Base-by-base conservation (phyloP, 2,888 invertebrate genomes). In the Synergus itoensis region DNA sequence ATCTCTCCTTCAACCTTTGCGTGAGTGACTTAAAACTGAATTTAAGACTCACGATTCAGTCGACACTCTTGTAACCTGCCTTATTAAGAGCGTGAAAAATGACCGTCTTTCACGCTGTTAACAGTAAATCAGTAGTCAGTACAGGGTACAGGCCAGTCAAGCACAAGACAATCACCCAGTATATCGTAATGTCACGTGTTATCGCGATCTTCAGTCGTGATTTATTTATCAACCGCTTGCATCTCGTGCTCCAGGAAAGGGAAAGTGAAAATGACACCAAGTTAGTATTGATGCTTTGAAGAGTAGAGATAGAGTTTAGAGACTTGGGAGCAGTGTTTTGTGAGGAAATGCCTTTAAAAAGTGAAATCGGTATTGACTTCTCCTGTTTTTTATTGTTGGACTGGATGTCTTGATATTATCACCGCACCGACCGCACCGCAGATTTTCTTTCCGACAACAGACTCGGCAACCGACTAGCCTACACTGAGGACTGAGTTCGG, bases 401-500 rank as follows among this genome's bases (percentile, higher is more conserved):
- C 9, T 65, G 16, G 65, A 8, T 65, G 43, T 65, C 65, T 18
- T 45, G 5, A 11, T 43, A 18, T 67, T 48, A 69, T 28, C 16
- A 28, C 7, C n/a, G 48, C 36, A 69, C 9, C n/a, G 36, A 28
- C 7, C n/a, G 48, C 36, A 69, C 9, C n/a, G 36, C 28, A 45
- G 8, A 48, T 57, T 69, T 67, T 43, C 21, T 67, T 64, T 65
- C 77, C 77, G 82, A 84, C 84, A 83, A 84, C 86, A 89, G 88
- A 84, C 85, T 87, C 86, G 87, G 88, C 91, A 89, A 89, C 91
- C 92, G 92, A 90, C 92, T 92, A 92, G 92, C 90, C 91, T 92
- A 89, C 92, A 92, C 92, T 92, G 92, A 92, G 91, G 91, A 90
- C 92, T 92, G 91, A 92, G 92, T 87, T 85, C 92, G 91, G 91